Evolutionary conservation across 1,140 invertebrate species (phyloP).

Genomic region (Bombus difficillimus): DNA sequence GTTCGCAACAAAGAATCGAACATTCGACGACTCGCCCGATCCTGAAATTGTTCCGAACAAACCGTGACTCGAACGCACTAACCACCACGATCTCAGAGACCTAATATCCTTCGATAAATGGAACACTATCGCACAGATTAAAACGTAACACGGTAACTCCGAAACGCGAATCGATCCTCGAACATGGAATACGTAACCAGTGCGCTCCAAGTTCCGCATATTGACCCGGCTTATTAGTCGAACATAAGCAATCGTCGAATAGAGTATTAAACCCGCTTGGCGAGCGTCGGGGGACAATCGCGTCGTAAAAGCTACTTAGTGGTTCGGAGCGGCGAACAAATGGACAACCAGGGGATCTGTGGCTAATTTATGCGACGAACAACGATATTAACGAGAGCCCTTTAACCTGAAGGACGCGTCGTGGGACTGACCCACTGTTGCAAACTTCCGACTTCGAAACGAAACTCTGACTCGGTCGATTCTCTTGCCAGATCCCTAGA

Average conservation of each 20-base stretch:
- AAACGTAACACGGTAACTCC: background rate
- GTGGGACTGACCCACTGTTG: background rate
- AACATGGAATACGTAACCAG: background rate
- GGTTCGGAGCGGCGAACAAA: background rate
- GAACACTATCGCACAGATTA: background rate
- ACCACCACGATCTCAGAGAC: too few relatives aligned
- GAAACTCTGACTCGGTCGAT: background rate
- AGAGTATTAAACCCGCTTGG: background rate
- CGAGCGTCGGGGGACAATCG: constrained; percentile 8
- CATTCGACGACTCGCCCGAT: too few relatives aligned
- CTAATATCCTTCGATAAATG: too few relatives aligned
- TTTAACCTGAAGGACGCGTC: background rate
- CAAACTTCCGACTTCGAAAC: background rate
- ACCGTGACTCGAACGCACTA: too few relatives aligned
- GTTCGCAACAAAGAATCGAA: too few relatives aligned
- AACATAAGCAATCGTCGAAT: constrained; percentile 17
- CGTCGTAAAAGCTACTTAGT: constrained; percentile 17
- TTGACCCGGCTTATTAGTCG: background rate
- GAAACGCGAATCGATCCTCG: constrained; percentile 1
- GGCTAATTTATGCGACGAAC: constrained; percentile 29
- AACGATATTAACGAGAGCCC: constrained; percentile 18
- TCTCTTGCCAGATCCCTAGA: background rate
- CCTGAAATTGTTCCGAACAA: too few relatives aligned
- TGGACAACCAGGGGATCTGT: constrained; percentile 2
- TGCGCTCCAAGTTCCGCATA: background rate